Conservation (phyloP, 2,797 vertebrate species). For the Graptemys geographica region DNA sequence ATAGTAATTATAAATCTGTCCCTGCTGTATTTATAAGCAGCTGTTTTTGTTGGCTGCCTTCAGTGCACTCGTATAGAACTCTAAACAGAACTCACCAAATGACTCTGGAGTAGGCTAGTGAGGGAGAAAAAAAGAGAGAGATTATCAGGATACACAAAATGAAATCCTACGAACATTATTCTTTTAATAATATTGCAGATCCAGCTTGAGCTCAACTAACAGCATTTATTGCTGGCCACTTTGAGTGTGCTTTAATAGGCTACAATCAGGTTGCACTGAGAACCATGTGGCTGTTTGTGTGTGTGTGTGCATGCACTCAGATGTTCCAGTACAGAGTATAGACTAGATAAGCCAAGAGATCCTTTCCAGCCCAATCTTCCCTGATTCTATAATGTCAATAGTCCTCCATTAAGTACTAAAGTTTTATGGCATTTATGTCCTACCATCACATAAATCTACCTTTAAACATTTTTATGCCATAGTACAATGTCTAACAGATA, state of each 20-base stretch:
- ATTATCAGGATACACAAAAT: constrained; percentile 62
- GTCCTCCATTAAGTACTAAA: neutral
- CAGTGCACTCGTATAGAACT: constrained; percentile 50
- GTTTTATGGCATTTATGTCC: neutral
- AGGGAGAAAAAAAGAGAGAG: constrained; percentile 62
- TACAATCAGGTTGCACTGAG: neutral
- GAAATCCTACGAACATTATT: constrained; percentile 1
- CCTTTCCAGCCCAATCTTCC: neutral
- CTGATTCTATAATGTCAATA: neutral
- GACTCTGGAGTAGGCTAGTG: constrained; percentile 73
- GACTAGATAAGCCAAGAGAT: neutral
- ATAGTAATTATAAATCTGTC: constrained; percentile 70
- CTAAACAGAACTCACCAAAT: constrained; percentile 80
- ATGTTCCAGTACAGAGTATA: neutral
- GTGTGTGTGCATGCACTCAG: neutral
- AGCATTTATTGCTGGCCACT: neutral
- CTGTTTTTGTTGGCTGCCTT: constrained; percentile 63
- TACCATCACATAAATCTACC: neutral
- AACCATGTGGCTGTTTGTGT: neutral
- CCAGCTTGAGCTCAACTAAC: constrained; percentile 18
- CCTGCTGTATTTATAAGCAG: constrained; percentile 49
- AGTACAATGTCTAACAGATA: neutral
- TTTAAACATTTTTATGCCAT: neutral
- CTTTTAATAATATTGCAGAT: constrained; percentile 23
- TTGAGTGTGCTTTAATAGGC: neutral